Percentiles rank a stretch among this genome's conserved stretches.
Conservation (phyloP, 2,888 invertebrate species). For the Drosophila neotestacea region DNA sequence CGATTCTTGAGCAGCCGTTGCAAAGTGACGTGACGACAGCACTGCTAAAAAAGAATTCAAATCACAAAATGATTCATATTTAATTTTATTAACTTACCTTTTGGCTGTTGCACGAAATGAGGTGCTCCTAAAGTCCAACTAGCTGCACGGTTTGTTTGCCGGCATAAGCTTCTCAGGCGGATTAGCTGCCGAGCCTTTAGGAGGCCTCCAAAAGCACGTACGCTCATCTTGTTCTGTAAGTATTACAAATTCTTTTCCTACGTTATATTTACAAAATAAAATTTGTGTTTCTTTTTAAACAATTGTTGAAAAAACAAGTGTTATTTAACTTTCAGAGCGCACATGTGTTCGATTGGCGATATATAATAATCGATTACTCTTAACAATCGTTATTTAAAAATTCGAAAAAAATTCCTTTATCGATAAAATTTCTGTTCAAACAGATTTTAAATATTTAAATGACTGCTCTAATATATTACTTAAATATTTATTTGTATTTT, state of each 20-base stretch:
- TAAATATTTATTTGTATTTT: too few species aligned
- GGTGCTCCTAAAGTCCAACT: constrained; percentile 10
- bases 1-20: constrained; percentile 47
- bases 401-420: too few species aligned
- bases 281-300: constrained; percentile 8
- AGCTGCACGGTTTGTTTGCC: constrained; percentile 32
- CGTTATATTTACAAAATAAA: constrained; percentile 14
- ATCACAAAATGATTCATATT: background rate
- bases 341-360: constrained; percentile 47
- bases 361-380: constrained; percentile 30
- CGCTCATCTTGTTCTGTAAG: constrained; percentile 18
- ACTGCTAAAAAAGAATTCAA: constrained; percentile 12
- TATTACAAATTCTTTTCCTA: background rate
- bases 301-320: constrained; percentile 34
- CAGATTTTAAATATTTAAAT: background rate
- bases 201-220: constrained; percentile 42
- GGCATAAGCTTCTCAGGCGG: constrained; percentile 24
- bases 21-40: constrained; percentile 26
- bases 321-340: constrained; percentile 52
- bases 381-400: background rate
- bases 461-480: too few species aligned
- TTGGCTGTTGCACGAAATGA: background rate
- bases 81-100: constrained; percentile 14
- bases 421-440: too few species aligned
- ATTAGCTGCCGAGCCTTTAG: constrained; percentile 31